Evolutionary conservation across 30 jellyfish, hydroid and myxozoan genomes (phyloP).

Genomic region (Aurelia aurita): DNA sequence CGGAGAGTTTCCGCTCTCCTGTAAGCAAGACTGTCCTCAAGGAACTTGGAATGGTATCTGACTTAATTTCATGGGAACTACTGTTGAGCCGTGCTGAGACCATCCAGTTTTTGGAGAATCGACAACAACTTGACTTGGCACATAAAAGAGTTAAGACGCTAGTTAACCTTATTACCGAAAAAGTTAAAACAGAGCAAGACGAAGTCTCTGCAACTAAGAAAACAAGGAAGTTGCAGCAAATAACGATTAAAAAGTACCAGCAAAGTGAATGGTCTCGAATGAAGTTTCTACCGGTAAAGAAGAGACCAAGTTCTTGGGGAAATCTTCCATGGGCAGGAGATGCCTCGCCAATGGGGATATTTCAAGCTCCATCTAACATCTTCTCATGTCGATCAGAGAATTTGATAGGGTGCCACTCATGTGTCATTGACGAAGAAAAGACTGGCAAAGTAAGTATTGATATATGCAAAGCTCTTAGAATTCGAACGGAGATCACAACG

Average conservation of each 20-base stretch:
- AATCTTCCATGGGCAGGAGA: constrained; percentile 34
- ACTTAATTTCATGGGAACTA: constrained; percentile 38
- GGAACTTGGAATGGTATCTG: constrained; percentile 55
- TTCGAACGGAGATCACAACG: background rate
- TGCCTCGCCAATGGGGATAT: background rate
- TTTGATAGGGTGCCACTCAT: constrained; percentile 34
- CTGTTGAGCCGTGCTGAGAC: constrained; percentile 55
- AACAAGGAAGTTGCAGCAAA: background rate
- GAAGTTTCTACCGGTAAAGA: constrained; percentile 29
- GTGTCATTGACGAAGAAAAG: constrained; percentile 1
- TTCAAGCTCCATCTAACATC: background rate
- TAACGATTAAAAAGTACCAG: background rate
- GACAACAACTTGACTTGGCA: background rate
- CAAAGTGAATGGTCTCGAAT: background rate
- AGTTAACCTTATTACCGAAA: constrained; percentile 7
- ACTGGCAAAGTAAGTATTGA: background rate
- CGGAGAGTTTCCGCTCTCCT: background rate
- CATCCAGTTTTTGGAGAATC: background rate
- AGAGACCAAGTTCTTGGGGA: constrained; percentile 4
- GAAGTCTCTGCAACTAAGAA: background rate
- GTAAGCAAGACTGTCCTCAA: background rate
- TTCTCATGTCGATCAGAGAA: constrained; percentile 37
- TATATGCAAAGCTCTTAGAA: background rate
- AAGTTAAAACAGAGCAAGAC: background rate
- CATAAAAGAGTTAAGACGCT: background rate